Evolutionary conservation across 2,113 vertebrate genomes (phyloP), one percentile per base, ranked within the genome.

Genomic region (Lamprologus sp.): DNA sequence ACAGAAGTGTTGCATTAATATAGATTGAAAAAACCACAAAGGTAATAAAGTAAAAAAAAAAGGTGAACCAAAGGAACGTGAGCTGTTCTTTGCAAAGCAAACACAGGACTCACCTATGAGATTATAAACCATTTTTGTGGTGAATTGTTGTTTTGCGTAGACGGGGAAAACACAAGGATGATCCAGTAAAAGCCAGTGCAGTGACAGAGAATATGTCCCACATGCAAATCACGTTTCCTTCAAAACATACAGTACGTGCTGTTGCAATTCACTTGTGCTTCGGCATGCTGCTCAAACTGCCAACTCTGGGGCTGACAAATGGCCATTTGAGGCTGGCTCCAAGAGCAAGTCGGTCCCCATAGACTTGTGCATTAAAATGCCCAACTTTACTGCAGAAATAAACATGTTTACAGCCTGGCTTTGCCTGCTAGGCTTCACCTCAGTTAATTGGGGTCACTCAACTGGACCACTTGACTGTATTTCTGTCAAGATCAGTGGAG

Each of bases 131-230:
- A 12, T 1, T 11, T 49, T 17, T 28, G n/a, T 70, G 40, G 19
- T 23, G 12, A 70, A 11, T n/a, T 37, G 7, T 21, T 37, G 21
- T 17, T 73, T 73, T 73, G 8, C 13, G 0, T 0, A 23, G 7
- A 68, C 0, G 35, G 3, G 4, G 3, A 68, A 37, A 68, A 68
- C 60, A 37, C 33, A 37, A 65, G 0, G 17, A 37, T 37, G 60
- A 9, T 73, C 14, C 65, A 73, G 3, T 45, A 73, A 1, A 73
- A 73, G 65, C 65, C 21, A 15, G 12, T 26, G 65, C 68, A 45
- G 13, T 26, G 21, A 26, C 40, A 49, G 4, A 77, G 9, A 31
- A 28, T 49, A 28, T 31, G 7, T 77, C 47, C 26, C 73, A 49
- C 7, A 31, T 47, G 45, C 42, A 77, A 49, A 31, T 49, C 26